Percentiles rank a stretch among this genome's conserved stretches.
Conservation (phyloP, 2,888 invertebrate genomes). For the Hanleya hanleyi region DNA sequence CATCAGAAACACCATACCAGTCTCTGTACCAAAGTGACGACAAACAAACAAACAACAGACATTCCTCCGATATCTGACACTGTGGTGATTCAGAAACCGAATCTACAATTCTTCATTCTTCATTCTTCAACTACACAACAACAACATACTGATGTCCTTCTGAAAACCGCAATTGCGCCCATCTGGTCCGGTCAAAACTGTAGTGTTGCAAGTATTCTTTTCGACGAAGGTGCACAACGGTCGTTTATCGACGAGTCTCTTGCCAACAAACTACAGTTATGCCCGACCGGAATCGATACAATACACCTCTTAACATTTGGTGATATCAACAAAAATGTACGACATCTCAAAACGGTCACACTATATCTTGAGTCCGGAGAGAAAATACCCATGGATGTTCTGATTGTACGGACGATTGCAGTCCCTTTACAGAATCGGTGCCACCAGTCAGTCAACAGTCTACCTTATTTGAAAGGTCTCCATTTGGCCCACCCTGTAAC, state of each 20-base stretch:
- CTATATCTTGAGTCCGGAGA: conserved; percentile 13
- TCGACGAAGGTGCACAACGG: conserved; percentile 30
- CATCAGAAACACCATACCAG: too few species aligned
- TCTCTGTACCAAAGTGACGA: too few species aligned
- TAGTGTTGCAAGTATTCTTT: conserved; percentile 32
- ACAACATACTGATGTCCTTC: too few species aligned
- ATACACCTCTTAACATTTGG: conserved; percentile 28
- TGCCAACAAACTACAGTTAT: conserved; percentile 24
- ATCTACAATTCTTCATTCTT: too few species aligned
- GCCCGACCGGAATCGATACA: conserved; percentile 14
- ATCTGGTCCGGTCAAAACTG: too few species aligned
- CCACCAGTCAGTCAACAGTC: neutral
- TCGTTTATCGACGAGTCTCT: conserved; percentile 28
- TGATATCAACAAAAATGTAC: too few species aligned
- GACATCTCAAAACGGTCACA: conserved; percentile 11
- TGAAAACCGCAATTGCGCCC: too few species aligned
- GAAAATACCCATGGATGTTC: conserved; percentile 27
- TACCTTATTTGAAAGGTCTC: conserved; percentile 13
- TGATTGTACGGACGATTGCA: conserved; percentile 35
- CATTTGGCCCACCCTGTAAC: conserved; percentile 28
- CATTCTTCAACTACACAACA: too few species aligned
- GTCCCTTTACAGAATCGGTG: conserved; percentile 16
- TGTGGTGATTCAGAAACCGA: too few species aligned
- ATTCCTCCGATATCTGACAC: too few species aligned
- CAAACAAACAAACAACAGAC: too few species aligned